Conservation (phyloP, 1,140 invertebrate genomes). For the Zaprionus taronus region DNA sequence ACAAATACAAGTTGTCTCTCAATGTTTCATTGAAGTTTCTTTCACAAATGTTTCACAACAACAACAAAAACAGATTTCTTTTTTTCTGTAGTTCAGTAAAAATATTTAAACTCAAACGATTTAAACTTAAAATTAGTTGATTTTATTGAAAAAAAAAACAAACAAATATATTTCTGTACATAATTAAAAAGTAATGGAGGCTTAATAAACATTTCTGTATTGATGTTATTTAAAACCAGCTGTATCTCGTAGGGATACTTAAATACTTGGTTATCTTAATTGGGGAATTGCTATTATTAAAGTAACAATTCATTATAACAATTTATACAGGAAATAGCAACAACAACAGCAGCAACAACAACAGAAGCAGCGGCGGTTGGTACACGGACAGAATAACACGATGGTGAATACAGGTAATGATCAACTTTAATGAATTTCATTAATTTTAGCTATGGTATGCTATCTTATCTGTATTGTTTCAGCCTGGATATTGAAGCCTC, state of each 20-base stretch:
- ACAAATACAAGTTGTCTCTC: constrained; percentile 11
- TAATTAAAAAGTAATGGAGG: constrained; percentile 28
- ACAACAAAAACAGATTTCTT: constrained; percentile 3
- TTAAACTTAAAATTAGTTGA: constrained; percentile 42
- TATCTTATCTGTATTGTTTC: too few species aligned
- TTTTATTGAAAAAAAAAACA: constrained; percentile 43
- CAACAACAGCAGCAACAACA: too few species aligned
- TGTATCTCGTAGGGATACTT: too few species aligned
- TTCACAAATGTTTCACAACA: constrained; percentile 22
- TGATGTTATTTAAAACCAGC: neutral
- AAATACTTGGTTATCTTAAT: too few species aligned
- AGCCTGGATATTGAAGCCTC: too few species aligned
- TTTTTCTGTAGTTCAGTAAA: constrained; percentile 4
- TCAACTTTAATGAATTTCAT: too few species aligned
- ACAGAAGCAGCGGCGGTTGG: too few species aligned
- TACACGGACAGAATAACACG: too few species aligned
- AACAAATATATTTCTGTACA: constrained; percentile 45
- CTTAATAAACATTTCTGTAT: neutral
- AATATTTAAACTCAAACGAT: constrained; percentile 30
- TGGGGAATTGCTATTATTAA: too few species aligned
- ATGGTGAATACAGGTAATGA: too few species aligned
- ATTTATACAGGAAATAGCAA: neutral
- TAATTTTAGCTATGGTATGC: too few species aligned
- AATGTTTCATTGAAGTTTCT: neutral
- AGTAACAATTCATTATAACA: too few species aligned